Base-by-base conservation (phyloP, 2,113 vertebrate species). In the Macheiramphus alcinus region DNA sequence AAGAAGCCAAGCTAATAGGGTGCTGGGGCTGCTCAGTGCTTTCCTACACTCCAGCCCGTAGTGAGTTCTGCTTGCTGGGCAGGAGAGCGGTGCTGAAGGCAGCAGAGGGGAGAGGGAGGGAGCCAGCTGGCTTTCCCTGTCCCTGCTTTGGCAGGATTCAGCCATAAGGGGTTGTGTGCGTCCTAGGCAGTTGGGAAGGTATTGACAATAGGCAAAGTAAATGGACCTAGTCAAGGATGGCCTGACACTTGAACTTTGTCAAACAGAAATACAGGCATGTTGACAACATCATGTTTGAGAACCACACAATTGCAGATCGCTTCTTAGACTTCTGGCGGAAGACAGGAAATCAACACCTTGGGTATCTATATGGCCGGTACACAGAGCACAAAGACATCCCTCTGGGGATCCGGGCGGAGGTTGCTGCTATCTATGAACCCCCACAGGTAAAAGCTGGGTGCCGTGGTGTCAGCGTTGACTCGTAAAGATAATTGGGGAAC, bases 271-370 rank as follows among this genome's bases (percentile, higher is more conserved):
- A 99, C 98, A 98, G 99, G 96, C 99, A 99, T 27, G 99, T 99
- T 98, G 99, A 99, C 98, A 99, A 99, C 96, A 99, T 99, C 97
- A 99, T 99, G 99, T 99, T 99, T 98, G 99, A 99, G 98, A 99
- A 99, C 95, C 99, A 99, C 98, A 99, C 99, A 13, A 99, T 99
- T 42, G 99, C 99, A 5, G 99, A 99, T 98, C 99, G 99, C 88
- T 99, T 99, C 98, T 98, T 99, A 61, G 99, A 99, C 98, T 99
- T 99, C 97, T 99, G 99, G 99, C 98, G 99, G 96, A 99, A 99
- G 98, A 99, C 99, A 4, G 99, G 99, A 47, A 99, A 98, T 93
- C 99, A 99, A 83, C 98, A 99, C 47, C 98, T 99, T 32, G 99
- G 99, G 1, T 99, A 99, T 68, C 93, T 99, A 78, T 99, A 99